A percentile compares a stretch with the other conserved stretches of the same genome.
phyloP scores from a whole-genome alignment of 2,113 vertebrate species.

The Ceuthmochares aereus region DNA sequence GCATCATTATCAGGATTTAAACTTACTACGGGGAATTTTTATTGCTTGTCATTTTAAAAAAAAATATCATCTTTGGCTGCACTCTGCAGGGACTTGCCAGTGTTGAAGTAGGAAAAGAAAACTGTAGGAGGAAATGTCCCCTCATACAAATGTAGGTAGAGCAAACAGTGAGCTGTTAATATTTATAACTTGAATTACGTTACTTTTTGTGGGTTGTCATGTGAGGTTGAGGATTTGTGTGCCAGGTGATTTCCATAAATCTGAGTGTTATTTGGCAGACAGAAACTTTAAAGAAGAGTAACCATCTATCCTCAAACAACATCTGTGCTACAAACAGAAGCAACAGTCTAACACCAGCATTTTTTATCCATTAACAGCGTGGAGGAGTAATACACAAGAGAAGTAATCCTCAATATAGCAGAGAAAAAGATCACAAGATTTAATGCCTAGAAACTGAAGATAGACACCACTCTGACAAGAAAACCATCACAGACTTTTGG shows the following conservation, averaged over 20 bases:
- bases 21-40: constrained; percentile 30
- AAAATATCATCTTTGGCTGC: background rate
- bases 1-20: constrained; percentile 38
- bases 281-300: background rate
- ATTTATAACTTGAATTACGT: background rate
- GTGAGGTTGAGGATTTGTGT: background rate
- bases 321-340: background rate
- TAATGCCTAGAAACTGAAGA: background rate
- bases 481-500: background rate
- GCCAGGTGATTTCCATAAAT: background rate
- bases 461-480: background rate
- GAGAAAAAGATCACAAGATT: background rate
- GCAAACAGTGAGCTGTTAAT: background rate
- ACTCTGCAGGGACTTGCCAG: background rate
- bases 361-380: background rate
- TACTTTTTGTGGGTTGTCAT: background rate
- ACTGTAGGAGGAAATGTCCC: background rate
- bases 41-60: constrained; percentile 21
- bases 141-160: background rate
- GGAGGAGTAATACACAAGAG: background rate
- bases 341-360: background rate
- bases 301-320: background rate
- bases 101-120: background rate
- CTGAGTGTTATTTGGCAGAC: background rate
- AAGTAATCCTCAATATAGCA: background rate